These are phyloP conservation scores for Eunapius fragilis DNA, from an alignment of 37 sponge, comb jelly and placozoan genomes.

Conservation along the genomic window DNA sequence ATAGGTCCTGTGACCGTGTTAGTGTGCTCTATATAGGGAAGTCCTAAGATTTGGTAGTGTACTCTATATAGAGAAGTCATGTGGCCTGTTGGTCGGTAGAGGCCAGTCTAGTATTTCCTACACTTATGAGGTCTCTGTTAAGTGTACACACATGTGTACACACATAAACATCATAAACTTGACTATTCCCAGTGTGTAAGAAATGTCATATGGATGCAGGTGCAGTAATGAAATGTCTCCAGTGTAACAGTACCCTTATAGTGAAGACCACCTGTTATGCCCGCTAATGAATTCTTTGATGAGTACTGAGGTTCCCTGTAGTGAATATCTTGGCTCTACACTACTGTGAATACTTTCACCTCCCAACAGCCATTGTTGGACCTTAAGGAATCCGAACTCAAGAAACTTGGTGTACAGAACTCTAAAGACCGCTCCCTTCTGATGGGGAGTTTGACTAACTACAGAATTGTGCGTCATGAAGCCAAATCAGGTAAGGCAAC, in stretches of 20 bases:
- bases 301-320: neutral
- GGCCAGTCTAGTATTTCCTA: no score
- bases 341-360: neutral
- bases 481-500: neutral
- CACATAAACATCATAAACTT: neutral
- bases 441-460: slow-evolving; percentile 50
- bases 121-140: no score
- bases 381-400: slow-evolving; percentile 34
- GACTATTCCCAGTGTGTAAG: neutral
- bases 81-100: no score
- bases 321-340: neutral
- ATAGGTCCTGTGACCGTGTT: no score
- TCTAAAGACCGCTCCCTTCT: slow-evolving; percentile 52
- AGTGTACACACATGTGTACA: neutral
- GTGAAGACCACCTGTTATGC: neutral
- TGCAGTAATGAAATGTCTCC: neutral
- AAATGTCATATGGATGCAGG: neutral
- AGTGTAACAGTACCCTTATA: neutral
- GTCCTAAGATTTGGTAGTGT: no score
- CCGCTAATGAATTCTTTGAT: neutral
- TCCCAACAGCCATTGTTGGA: slow-evolving; percentile 41
- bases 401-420: slow-evolving; percentile 58
- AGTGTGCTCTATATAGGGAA: no score
- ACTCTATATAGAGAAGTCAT: no score
- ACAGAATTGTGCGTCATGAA: slow-evolving; percentile 5